Evolutionary conservation across 2,113 vertebrate genomes (phyloP), one percentile per base, ranked within the genome.

Genomic region (Athene cunicularia): DNA sequence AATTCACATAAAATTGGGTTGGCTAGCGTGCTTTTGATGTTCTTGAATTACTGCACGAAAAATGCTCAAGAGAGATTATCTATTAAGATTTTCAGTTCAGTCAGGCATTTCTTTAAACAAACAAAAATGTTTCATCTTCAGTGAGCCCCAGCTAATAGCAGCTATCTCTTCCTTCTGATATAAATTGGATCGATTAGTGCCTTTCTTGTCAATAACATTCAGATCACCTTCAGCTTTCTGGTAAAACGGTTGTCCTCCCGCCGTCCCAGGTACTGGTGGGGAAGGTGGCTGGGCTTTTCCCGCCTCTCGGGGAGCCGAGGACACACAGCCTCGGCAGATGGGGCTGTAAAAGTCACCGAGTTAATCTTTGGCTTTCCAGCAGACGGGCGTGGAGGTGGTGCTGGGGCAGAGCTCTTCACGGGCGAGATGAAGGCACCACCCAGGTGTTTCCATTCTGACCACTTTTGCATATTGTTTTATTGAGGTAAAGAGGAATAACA

Each of bases 21-120:
- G 93, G 47, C 62, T 76, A 80, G 43, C 14, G 39, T 76, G 64
- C 39, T 86, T 95, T 97, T 96, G 92, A 94, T 97, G 91, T 83
- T 56, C 82, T 23, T 77, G 72, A 94, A 96, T 76, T 76, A 28
- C 71, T 52, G 62, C 24, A 71, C 52, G 52, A 35, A 55, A 41
- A 80, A 22, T 6, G n/a, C 86, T 85, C 70, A 21, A 58, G 30
- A 39, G 59, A 94, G 95, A 68, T 77, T 49, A 81, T 87, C 63
- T 85, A 8, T 52, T 90, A 43, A 93, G 64, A 60, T 94, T 88
- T 82, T 56, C 17, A 20, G 68, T 80, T 72, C 75, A 64, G 47
- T 3, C 4, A 27, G 73, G 85, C 8, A 12, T 21, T 82, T 43
- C 66, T 75, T 28, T 59, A 52, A 68, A 63, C 90, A 90, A 55